phyloP scores from a whole-genome alignment of 2,888 invertebrate species.

The Pardosa pseudoannulata region DNA sequence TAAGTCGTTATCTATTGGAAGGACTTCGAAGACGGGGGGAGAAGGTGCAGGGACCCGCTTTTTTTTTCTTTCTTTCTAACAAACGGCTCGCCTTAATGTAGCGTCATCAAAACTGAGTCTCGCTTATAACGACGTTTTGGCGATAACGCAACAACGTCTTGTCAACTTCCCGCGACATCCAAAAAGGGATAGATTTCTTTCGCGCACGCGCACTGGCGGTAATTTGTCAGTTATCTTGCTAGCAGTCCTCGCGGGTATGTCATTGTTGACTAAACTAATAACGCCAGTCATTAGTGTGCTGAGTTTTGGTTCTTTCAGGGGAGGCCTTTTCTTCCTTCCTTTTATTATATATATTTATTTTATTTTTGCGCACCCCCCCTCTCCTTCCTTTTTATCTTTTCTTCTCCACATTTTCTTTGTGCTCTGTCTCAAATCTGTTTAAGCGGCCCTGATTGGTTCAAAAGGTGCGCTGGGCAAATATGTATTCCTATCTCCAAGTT shows the following conservation, averaged over 20 bases:
- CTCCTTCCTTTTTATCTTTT: conserved; percentile 25
- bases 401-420: conserved; percentile 28
- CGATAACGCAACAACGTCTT: conserved; percentile 59
- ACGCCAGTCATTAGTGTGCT: conserved; percentile 66
- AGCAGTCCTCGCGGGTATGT: conserved; percentile 65
- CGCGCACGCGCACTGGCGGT: conserved; percentile 52
- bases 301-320: conserved; percentile 46
- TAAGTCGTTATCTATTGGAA: conserved; percentile 69
- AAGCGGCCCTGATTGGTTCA: conserved; percentile 68
- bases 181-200: conserved; percentile 46
- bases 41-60: not conserved
- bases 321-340: conserved; percentile 49
- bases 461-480: conserved; percentile 69
- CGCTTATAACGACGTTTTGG: conserved; percentile 49
- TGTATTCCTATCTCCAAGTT: conserved; percentile 59
- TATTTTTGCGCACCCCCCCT: conserved; percentile 28
- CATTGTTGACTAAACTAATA: conserved; percentile 73
- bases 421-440: conserved; percentile 64
- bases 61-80: conserved; percentile 27
- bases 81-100: conserved; percentile 60
- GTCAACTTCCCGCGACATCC: conserved; percentile 46
- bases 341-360: conserved; percentile 42
- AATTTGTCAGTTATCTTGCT: conserved; percentile 72
- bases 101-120: conserved; percentile 60
- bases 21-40: not conserved